Evolutionary conservation across 1,140 invertebrate species (phyloP), one percentile per base, ranked within the genome.

Genomic region (Bombus fervidus): DNA sequence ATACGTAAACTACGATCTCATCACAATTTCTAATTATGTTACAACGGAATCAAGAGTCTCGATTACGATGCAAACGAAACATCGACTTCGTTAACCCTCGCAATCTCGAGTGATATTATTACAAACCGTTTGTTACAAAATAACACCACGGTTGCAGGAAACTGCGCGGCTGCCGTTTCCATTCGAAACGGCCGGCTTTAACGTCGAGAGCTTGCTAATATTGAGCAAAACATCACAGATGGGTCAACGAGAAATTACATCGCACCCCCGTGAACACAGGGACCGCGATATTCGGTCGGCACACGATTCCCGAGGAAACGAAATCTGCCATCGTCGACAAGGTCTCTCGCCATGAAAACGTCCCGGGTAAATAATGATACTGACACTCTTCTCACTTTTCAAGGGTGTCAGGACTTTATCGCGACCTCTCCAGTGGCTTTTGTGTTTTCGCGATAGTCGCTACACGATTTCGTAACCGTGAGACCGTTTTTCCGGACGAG

Each of bases 181-280:
- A 9, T 47, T 73, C 13, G 31, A 47, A 73, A 47, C 31, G 72
- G 13, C 15, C 28, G 12, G 22, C 39, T 72, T 72, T 72, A 72
- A 47, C 28, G 41, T 73, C n/a, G n/a, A 73, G 15, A 18, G 41
- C 41, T 31, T n/a, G 15, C 71, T 31, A 43, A 73, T 28, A 12
- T 73, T 3, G 25, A 31, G 39, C n/a, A 47, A 69, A 69, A 57
- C 43, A 74, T 74, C 18, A 41, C 47, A n/a, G 79, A n/a, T 62
- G 68, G 80, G 80, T 81, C 80, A 81, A 73, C 68, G 69, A 81
- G 80, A 81, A 81, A 81, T 81, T 81, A 59, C 47, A 74, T 81
- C 31, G 39, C 80, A 81, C 53, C n/a, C 34, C 41, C 13, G 69
- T 74, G 69, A 73, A 74, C 69, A 73, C 69, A 62, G 62, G 69